Percentiles rank a stretch among this genome's conserved stretches.
Conservation (phyloP, 1,140 invertebrate genomes). For the Zaprionus camerounensis region DNA sequence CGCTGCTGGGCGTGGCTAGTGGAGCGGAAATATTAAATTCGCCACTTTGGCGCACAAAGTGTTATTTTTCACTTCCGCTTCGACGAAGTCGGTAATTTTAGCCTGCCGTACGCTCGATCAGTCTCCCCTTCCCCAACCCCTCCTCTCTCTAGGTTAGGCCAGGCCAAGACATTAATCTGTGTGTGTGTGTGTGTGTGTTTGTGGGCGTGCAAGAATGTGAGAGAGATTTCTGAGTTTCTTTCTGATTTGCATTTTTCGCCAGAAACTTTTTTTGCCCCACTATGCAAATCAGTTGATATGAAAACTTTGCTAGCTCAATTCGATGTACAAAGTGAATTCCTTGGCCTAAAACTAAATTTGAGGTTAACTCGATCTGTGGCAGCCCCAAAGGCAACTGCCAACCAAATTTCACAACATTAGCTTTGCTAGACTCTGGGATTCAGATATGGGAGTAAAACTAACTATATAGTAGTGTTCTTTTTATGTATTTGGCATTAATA, state of each 20-base stretch:
- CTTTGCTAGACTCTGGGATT: background rate
- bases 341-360: background rate
- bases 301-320: constrained; percentile 1
- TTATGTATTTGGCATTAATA: no score
- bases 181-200: background rate
- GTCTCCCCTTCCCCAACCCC: constrained; percentile 6
- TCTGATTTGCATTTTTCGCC: constrained; percentile 9
- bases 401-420: background rate
- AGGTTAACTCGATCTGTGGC: background rate
- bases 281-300: constrained; percentile 14
- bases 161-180: constrained; percentile 36
- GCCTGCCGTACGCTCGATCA: constrained; percentile 39
- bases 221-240: constrained; percentile 1
- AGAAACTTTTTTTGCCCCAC: constrained; percentile 8
- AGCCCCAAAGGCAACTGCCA: background rate
- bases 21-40: constrained; percentile 76
- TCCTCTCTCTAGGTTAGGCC: no score
- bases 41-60: constrained; percentile 73
- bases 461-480: no score
- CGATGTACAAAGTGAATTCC: background rate
- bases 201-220: background rate
- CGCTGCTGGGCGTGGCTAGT: constrained; percentile 40
- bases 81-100: constrained; percentile 39
- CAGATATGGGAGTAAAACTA: background rate
- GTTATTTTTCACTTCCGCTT: constrained; percentile 76